Conservation (phyloP, 2,888 invertebrate genomes). For the Leptothorax acervorum region DNA sequence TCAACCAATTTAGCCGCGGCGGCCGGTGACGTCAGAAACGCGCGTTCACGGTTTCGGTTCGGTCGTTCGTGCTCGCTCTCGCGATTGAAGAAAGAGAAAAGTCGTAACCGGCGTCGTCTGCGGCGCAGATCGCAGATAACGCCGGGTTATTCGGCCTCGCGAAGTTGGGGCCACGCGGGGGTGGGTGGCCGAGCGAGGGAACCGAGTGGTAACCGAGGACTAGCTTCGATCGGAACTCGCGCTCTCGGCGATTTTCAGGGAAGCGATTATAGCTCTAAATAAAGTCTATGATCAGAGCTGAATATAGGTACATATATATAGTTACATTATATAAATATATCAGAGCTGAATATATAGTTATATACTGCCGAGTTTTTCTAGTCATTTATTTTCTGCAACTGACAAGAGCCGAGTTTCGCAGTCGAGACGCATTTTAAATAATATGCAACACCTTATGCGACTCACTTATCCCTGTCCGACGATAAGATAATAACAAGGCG, state of each 20-base stretch:
- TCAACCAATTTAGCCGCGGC: constrained; percentile 76
- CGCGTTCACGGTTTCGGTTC: constrained; percentile 53
- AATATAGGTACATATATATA: too few species aligned
- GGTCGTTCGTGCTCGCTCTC: constrained; percentile 23
- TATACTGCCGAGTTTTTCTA: background rate
- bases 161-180: constrained; percentile 18
- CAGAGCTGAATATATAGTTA: background rate
- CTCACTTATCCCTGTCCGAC: background rate
- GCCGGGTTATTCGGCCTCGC: constrained; percentile 15
- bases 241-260: background rate
- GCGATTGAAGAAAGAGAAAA: constrained; percentile 39
- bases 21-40: constrained; percentile 70
- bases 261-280: constrained; percentile 10
- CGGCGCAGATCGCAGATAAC: constrained; percentile 40
- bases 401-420: background rate
- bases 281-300: background rate
- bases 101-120: constrained; percentile 30
- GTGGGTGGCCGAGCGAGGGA: background rate
- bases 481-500: constrained; percentile 2
- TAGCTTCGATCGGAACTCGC: background rate
- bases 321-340: background rate
- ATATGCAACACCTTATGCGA: background rate
- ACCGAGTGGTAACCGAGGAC: constrained; percentile 5
- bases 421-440: background rate
- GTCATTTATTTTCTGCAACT: background rate